Evolutionary conservation across 2,797 vertebrate genomes (phyloP).

Genomic region (Sarcoramphus papa): DNA sequence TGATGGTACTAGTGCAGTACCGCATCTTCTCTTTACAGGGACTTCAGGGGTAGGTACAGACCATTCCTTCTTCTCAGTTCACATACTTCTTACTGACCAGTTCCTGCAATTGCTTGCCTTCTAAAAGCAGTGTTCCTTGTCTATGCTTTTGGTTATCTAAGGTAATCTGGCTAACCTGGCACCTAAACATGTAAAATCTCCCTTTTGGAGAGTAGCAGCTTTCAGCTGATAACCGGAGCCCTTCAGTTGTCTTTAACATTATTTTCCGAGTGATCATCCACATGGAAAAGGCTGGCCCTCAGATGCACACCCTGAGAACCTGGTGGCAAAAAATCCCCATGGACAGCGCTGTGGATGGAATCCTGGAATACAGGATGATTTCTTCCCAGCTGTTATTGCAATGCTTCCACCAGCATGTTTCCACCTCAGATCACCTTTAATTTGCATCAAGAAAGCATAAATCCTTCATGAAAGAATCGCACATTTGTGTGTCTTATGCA

Average conservation of each 20-base stretch:
- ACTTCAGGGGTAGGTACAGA: background rate
- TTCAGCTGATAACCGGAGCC: background rate
- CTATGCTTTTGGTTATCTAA: background rate
- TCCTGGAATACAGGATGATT: background rate
- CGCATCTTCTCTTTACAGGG: background rate
- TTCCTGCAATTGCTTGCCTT: background rate
- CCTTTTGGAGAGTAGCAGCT: background rate
- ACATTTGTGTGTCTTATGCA: background rate
- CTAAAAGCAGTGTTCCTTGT: background rate
- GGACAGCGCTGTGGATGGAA: background rate
- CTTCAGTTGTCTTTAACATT: background rate
- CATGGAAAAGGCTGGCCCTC: background rate
- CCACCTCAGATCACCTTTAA: background rate
- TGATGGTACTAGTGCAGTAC: background rate
- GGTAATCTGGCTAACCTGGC: background rate
- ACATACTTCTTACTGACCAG: background rate
- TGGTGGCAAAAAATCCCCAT: background rate
- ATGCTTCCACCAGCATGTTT: background rate
- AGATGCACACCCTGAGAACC: background rate
- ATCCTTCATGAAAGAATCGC: background rate
- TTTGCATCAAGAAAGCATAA: background rate
- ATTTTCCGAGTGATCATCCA: background rate
- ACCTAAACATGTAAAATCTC: background rate
- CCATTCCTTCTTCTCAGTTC: background rate
- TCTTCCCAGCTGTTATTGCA: background rate